phyloP scores from a whole-genome alignment of 1,140 invertebrate species.

The Eubasilissa regina region DNA sequence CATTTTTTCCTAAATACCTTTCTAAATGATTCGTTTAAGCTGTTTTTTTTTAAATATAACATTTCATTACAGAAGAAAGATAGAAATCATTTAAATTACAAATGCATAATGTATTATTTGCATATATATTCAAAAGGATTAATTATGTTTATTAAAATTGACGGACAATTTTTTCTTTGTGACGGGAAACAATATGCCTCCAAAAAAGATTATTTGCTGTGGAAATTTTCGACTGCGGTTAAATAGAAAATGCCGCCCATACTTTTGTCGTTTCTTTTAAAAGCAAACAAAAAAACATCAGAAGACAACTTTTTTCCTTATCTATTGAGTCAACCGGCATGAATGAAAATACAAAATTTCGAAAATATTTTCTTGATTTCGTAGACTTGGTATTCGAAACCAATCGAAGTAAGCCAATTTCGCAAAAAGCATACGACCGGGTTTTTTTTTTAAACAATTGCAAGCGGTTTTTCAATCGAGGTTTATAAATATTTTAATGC shows the following conservation, averaged over 20 bases:
- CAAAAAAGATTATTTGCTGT: no score
- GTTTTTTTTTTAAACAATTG: constrained; percentile 2
- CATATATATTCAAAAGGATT: not conserved
- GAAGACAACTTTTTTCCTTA: not conserved
- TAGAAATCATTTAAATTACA: not conserved
- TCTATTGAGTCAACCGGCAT: not conserved
- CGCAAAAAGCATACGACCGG: not conserved
- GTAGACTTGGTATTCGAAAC: not conserved
- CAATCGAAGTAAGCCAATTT: not conserved
- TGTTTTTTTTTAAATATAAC: not conserved
- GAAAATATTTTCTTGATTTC: not conserved
- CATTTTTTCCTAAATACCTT: no score
- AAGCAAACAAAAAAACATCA: not conserved
- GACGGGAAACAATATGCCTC: no score
- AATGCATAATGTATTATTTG: not conserved
- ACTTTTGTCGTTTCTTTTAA: no score
- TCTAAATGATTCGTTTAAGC: no score
- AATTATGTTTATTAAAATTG: no score
- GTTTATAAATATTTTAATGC: no score
- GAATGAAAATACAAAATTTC: not conserved
- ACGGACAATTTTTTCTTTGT: no score
- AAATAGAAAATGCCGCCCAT: no score
- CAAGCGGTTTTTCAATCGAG: no score
- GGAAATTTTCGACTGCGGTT: no score
- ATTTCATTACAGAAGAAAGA: not conserved